Percentiles rank a stretch among this genome's conserved stretches.
Conservation (phyloP, 1,140 invertebrate genomes). For the Neodiprion virginianus region DNA sequence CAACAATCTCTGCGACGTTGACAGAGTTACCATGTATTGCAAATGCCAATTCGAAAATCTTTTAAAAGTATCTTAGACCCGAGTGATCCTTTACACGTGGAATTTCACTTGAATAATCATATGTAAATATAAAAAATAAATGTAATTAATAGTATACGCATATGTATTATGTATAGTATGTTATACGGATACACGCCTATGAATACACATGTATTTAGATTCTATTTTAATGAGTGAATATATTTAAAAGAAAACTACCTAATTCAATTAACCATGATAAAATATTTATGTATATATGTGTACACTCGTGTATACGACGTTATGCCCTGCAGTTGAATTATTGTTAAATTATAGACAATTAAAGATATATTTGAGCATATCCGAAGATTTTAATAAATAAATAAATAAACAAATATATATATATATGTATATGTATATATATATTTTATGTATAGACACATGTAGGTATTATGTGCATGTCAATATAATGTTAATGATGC, state of each 20-base stretch:
- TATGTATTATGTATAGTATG: too few relatives aligned
- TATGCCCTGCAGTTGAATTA: slow-evolving; percentile 1
- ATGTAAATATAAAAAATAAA: neutral
- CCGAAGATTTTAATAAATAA: neutral
- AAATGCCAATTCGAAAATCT: too few relatives aligned
- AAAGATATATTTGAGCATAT: neutral
- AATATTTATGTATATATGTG: too few relatives aligned
- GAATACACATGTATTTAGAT: neutral
- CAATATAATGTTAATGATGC: slow-evolving; percentile 1
- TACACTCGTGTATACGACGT: neutral
- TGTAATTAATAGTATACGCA: too few relatives aligned
- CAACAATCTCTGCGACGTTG: too few relatives aligned
- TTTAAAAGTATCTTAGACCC: too few relatives aligned
- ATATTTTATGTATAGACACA: neutral
- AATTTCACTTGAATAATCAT: neutral
- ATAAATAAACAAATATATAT: neutral
- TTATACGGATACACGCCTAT: neutral
- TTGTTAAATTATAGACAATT: neutral
- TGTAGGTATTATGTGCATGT: slow-evolving; percentile 2
- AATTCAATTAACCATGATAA: too few relatives aligned
- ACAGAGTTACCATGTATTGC: too few relatives aligned
- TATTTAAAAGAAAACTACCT: too few relatives aligned
- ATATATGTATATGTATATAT: neutral
- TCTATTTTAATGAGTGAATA: neutral
- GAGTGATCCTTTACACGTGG: too few relatives aligned